A percentile compares a stretch with the other conserved stretches of the same genome.
These are phyloP conservation scores for Adelges cooleyi DNA, from an alignment of 1,140 invertebrate genomes.

Conservation along the genomic window DNA sequence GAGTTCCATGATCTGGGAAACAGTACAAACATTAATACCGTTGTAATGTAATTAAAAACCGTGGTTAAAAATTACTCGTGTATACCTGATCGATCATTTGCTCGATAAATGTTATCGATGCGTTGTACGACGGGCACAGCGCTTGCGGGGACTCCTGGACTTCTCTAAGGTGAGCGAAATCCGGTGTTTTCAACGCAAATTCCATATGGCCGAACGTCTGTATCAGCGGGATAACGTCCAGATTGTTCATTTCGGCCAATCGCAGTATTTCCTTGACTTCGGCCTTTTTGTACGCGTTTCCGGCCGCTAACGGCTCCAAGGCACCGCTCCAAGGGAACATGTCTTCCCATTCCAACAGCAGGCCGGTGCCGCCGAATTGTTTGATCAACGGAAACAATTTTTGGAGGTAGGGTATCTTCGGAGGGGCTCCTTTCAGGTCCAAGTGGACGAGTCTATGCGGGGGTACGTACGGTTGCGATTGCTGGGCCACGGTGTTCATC, in stretches of 20 bases:
- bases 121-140: conserved; percentile 41
- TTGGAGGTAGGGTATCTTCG: conserved; percentile 57
- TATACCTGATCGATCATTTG: conserved; percentile 71
- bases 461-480: conserved; percentile 32
- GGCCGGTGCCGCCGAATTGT: conserved; percentile 67
- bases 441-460: conserved; percentile 55
- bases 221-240: conserved; percentile 53
- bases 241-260: conserved; percentile 51
- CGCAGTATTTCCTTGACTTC: conserved; percentile 55
- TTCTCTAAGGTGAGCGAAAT: conserved; percentile 46
- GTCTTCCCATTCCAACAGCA: conserved; percentile 93
- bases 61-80: no score
- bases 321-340: conserved; percentile 83
- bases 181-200: conserved; percentile 48
- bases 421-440: conserved; percentile 83
- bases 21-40: not conserved
- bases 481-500: not conserved
- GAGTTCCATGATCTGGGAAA: conserved; percentile 44
- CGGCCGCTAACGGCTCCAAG: conserved; percentile 52
- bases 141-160: conserved; percentile 34
- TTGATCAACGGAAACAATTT: conserved; percentile 63
- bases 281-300: conserved; percentile 60
- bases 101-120: conserved; percentile 56
- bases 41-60: no score
- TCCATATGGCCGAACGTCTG: conserved; percentile 62